These are phyloP conservation scores for Melikaiella ostensackeni DNA, from an alignment of 2,888 invertebrate genomes.

Conservation along the genomic window DNA sequence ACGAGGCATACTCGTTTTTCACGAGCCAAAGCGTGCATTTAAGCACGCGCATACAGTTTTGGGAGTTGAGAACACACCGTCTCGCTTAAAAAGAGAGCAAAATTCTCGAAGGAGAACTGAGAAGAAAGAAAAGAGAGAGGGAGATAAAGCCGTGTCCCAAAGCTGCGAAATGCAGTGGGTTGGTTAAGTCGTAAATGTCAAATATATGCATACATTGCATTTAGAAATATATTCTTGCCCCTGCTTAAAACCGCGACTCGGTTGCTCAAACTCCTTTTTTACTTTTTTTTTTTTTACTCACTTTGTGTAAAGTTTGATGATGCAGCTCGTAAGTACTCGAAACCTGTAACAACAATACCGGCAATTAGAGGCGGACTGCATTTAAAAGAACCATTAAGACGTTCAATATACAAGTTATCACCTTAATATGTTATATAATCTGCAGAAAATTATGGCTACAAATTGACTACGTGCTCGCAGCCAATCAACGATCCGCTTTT, in stretches of 20 bases:
- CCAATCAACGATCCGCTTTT: conserved; percentile 26
- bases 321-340: conserved; percentile 14
- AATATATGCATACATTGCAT: conserved; percentile 61
- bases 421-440: conserved; percentile 16
- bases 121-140: conserved; percentile 36
- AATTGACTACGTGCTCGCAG: conserved; percentile 21
- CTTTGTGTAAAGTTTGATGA: conserved; percentile 35
- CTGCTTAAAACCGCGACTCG: conserved; percentile 48
- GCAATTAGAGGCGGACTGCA: conserved; percentile 3
- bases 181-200: conserved; percentile 60
- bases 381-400: conserved; percentile 28
- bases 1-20: conserved; percentile 30
- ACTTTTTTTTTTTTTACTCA: conserved; percentile 37
- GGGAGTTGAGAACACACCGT: conserved; percentile 25
- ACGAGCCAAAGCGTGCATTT: conserved; percentile 22
- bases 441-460: conserved; percentile 20
- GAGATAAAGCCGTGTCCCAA: conserved; percentile 45
- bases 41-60: conserved; percentile 29
- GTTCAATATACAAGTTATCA: conserved; percentile 20
- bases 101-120: conserved; percentile 35
- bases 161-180: conserved; percentile 54
- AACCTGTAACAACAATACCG: conserved; percentile 23
- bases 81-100: conserved; percentile 18
- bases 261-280: conserved; percentile 35
- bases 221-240: conserved; percentile 56